Percentiles rank a stretch among this genome's conserved stretches.
Conservation (phyloP, 2,797 vertebrate species). For the Pelochelys cantorii region DNA sequence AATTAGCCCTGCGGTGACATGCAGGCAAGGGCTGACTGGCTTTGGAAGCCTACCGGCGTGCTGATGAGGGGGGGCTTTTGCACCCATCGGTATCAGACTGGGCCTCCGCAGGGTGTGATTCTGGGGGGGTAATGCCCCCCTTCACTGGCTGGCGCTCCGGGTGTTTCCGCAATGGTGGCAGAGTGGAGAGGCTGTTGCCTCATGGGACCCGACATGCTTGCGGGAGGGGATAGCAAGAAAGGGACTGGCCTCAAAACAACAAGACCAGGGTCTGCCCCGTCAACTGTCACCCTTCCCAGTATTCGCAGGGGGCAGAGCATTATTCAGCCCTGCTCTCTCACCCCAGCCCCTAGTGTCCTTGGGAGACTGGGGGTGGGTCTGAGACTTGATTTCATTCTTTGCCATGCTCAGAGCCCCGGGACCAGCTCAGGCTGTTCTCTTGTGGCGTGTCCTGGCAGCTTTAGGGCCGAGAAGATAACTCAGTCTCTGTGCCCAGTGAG, state of each 20-base stretch:
- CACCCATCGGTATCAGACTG: neutral
- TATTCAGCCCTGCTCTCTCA: neutral
- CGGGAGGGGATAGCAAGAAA: neutral
- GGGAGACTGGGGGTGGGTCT: neutral
- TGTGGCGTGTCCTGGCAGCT: neutral
- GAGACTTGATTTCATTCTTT: neutral
- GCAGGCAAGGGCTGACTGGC: neutral
- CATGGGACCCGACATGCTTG: neutral
- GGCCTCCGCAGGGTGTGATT: neutral
- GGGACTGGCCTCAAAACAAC: neutral
- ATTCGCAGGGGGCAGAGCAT: neutral
- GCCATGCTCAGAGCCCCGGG: neutral
- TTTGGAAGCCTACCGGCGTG: neutral
- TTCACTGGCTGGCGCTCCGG: neutral
- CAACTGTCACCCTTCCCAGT: neutral
- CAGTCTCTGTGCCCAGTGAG: neutral
- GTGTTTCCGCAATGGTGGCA: neutral
- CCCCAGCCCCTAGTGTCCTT: no score
- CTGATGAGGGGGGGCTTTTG: neutral
- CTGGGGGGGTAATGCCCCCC: neutral
- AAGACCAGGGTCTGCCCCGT: neutral
- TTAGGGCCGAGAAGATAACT: neutral
- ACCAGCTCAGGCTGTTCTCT: neutral
- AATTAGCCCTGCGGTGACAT: accelerated
- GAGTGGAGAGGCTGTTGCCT: neutral